phyloP scores from a whole-genome alignment of 2,888 invertebrate genomes.

The Nycteola revayana region DNA sequence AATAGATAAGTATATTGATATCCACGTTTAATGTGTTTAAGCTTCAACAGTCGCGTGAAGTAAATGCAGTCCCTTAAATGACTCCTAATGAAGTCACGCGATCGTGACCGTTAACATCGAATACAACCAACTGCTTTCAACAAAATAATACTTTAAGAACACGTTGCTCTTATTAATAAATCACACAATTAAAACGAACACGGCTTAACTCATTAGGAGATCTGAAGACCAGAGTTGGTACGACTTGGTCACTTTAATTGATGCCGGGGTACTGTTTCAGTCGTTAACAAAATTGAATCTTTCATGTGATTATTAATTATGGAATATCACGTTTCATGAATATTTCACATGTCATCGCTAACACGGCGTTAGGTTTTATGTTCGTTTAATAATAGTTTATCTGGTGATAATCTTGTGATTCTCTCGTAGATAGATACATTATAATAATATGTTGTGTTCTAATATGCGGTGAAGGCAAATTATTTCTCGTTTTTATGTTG shows the following conservation, averaged over 20 bases:
- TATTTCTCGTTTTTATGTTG: too few species aligned
- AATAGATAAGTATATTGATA: too few species aligned
- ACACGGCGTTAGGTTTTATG: constrained; percentile 14
- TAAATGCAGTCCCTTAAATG: background rate
- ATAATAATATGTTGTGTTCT: too few species aligned
- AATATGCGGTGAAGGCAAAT: too few species aligned
- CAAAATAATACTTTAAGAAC: too few species aligned
- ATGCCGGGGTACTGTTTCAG: constrained; percentile 57
- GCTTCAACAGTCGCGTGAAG: too few species aligned
- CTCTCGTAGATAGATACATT: too few species aligned
- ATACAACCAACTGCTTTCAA: too few species aligned
- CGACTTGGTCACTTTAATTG: constrained; percentile 50
- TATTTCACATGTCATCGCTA: constrained; percentile 30
- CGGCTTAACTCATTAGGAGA: constrained; percentile 37
- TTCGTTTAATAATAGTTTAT: too few species aligned
- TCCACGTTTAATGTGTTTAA: too few species aligned
- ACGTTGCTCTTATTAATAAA: too few species aligned
- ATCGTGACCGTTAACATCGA: background rate
- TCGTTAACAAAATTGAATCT: constrained; percentile 39
- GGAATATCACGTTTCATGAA: constrained; percentile 40
- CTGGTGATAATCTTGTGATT: too few species aligned
- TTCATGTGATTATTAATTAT: constrained; percentile 47
- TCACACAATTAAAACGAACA: constrained; percentile 13
- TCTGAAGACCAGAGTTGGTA: constrained; percentile 39
- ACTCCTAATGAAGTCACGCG: background rate